Base-by-base conservation (phyloP, 2,888 invertebrate genomes). In the Temnothorax unifasciatus region DNA sequence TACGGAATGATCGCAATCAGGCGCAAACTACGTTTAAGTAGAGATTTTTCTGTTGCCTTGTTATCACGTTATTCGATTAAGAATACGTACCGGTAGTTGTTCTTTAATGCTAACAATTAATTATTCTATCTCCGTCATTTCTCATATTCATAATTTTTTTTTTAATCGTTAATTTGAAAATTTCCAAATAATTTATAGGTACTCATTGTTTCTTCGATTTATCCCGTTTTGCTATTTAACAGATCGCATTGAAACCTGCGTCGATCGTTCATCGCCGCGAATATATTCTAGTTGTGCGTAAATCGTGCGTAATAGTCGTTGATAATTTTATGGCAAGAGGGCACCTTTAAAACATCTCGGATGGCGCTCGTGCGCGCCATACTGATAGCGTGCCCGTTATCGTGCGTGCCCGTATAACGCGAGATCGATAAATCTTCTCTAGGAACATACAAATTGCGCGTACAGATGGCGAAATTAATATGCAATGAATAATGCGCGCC, bases 401-500 rank as follows among this genome's bases (percentile, higher is more conserved):
- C 57, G 47, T 47, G 18, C 71, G 21, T 76, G 34, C 66, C 34
- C 38, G 54, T 52, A 34, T 64, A 77, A 76, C 57, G 47, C 25
- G 44, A 47, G 47, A 76, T 79, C 59, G 66, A 83, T 74, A 68
- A 75, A 76, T 83, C 77, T 77, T 64, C 11, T 66, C 47, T 0
- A 47, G 54, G 34, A 68, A 68, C 25, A 18, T 69, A 79, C 34
- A 79, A 79, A 79, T 75, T 50, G 59, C 38, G 41, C 50, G 69
- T 15, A 44, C 54, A 68, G 71, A 73, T 88, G 64, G 68, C 44
- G 74, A 83, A 86, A 89, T 89, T 87, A 89, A 89, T 87, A 83
- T 77, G 34, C 75, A 52, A 82, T 63, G 88, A 88, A 74, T 86
- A 83, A 63, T 84, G 47, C 57, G 64, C 54, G 44, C 21, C 76